These are phyloP conservation scores for Crambe crambe DNA, from an alignment of 37 sponge, comb jelly and placozoan species.

Conservation along the genomic window DNA sequence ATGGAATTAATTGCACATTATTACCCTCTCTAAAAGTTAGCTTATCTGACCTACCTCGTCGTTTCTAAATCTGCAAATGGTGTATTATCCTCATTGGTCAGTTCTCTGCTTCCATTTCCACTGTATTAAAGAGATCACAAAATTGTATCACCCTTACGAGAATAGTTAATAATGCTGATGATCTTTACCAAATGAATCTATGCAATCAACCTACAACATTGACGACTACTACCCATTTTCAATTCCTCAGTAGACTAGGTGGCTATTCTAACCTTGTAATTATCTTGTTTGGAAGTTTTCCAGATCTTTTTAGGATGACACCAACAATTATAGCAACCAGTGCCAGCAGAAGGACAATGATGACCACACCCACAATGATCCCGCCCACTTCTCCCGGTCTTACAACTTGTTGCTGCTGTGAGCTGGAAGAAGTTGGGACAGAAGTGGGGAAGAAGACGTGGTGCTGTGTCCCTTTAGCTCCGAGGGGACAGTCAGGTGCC, in stretches of 20 bases:
- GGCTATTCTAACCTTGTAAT: too few relatives aligned
- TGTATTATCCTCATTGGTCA: not conserved
- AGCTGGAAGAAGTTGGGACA: not conserved
- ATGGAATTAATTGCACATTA: too few relatives aligned
- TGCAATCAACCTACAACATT: not conserved
- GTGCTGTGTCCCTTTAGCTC: not conserved
- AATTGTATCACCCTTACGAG: too few relatives aligned
- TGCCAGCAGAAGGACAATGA: not conserved
- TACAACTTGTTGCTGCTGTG: not conserved
- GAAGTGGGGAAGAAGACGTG: not conserved
- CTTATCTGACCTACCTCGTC: too few relatives aligned
- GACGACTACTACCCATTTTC: not conserved
- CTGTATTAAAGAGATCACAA: too few relatives aligned
- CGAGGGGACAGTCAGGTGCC: slow-evolving; percentile 25
- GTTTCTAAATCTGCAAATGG: not conserved
- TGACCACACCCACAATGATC: not conserved
- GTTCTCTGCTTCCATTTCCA: not conserved
- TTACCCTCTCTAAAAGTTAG: too few relatives aligned
- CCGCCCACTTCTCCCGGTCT: slow-evolving; percentile 6
- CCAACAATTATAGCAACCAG: not conserved
- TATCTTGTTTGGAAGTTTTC: too few relatives aligned
- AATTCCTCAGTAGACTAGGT: not conserved
- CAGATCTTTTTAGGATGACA: not conserved
- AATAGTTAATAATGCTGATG: not conserved
- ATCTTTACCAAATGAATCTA: not conserved